A percentile compares a stretch with the other conserved stretches of the same genome.
phyloP scores from a whole-genome alignment of 2,113 vertebrate genomes.

The Peromyscus maniculatus region DNA sequence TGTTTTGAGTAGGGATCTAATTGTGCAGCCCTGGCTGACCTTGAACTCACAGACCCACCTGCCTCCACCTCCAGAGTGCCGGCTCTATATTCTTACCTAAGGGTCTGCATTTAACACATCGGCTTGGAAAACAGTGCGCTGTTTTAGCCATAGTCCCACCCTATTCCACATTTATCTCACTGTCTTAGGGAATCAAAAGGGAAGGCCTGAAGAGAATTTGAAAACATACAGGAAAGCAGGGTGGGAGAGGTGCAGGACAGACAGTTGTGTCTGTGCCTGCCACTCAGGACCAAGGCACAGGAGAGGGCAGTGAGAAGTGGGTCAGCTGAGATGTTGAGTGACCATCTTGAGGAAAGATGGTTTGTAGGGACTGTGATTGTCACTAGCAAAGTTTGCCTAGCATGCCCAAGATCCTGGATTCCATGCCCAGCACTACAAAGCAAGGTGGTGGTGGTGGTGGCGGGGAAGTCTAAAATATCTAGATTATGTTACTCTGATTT shows the following conservation, averaged over 20 bases:
- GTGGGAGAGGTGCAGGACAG: too few relatives aligned
- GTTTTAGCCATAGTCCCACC: rapidly evolving
- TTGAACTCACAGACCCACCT: not conserved
- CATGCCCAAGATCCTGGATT: not conserved
- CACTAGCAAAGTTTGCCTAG: not conserved
- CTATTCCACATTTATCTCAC: not conserved
- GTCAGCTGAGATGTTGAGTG: not conserved
- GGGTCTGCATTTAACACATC: rapidly evolving
- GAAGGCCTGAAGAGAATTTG: not conserved
- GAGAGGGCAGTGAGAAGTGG: not conserved
- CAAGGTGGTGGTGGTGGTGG: not conserved
- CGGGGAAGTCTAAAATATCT: not conserved
- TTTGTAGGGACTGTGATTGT: not conserved
- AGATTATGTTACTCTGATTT: rapidly evolving
- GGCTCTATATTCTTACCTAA: too few relatives aligned
- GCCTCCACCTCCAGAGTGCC: not conserved
- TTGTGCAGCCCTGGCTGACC: not conserved
- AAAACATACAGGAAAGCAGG: not conserved
- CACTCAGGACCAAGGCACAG: not conserved
- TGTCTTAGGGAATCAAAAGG: not conserved
- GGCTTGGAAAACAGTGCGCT: rapidly evolving
- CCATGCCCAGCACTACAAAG: not conserved
- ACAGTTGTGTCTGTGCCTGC: not conserved
- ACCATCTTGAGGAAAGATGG: not conserved
- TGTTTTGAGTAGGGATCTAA: not conserved